phyloP scores from a whole-genome alignment of 2,797 vertebrate species.

The Cygnus olor region DNA sequence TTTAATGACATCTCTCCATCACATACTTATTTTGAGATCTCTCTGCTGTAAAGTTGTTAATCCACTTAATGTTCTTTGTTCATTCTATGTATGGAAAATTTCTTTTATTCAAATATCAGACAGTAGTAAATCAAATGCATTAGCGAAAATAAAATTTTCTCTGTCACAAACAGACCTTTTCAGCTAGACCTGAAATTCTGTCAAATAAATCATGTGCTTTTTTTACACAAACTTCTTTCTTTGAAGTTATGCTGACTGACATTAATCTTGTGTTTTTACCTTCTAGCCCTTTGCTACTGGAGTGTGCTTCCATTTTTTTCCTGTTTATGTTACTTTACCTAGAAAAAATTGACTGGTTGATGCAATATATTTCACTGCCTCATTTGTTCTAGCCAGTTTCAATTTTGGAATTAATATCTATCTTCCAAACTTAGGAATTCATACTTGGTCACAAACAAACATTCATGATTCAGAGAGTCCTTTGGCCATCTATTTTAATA shows the following conservation, averaged over 20 bases:
- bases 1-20: not conserved
- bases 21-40: not conserved
- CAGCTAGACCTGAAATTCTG: not conserved
- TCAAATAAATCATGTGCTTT: not conserved
- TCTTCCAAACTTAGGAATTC: not conserved
- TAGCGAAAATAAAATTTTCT: not conserved
- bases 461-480: not conserved
- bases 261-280: not conserved
- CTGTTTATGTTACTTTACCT: not conserved
- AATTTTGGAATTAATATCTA: not conserved
- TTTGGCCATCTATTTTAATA: not conserved
- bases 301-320: not conserved
- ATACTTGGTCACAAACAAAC: not conserved
- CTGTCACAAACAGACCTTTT: not conserved
- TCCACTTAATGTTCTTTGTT: not conserved
- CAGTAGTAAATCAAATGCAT: not conserved
- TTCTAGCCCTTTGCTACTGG: not conserved
- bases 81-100: not conserved
- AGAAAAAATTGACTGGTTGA: not conserved
- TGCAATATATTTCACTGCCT: not conserved
- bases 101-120: constrained; percentile 27
- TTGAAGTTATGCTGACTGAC: not conserved
- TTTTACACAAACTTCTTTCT: not conserved
- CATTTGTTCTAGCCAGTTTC: not conserved
- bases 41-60: not conserved